These are phyloP conservation scores for Stegodyphus mimosarum DNA, from an alignment of 1,140 invertebrate species.

Conservation along the genomic window DNA sequence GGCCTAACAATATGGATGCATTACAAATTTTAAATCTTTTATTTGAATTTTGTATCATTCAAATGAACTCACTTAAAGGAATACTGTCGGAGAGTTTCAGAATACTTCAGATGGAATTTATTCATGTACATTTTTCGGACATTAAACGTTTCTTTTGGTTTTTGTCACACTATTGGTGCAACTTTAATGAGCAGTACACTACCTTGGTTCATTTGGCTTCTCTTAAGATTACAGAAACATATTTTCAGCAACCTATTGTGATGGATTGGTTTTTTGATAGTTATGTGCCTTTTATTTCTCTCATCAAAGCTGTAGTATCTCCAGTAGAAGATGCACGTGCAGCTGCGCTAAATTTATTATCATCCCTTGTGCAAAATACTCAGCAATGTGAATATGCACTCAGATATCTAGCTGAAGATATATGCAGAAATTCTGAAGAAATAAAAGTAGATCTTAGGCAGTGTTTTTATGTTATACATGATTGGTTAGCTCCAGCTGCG, in stretches of 20 bases:
- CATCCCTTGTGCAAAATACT: not conserved
- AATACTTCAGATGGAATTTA: not conserved
- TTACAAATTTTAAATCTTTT: not conserved
- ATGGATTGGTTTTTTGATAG: conserved; percentile 38
- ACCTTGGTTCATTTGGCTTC: not conserved
- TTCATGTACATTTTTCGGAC: not conserved
- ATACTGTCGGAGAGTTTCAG: not conserved
- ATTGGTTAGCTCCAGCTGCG: conserved; percentile 8
- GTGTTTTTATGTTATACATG: not conserved
- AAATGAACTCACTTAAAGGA: not conserved
- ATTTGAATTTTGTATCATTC: conserved; percentile 30
- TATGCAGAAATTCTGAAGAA: conserved; percentile 24
- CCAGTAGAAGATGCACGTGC: not conserved
- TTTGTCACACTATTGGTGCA: conserved; percentile 24
- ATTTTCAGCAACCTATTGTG: not conserved
- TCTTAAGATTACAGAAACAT: too few species aligned
- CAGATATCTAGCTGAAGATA: not conserved
- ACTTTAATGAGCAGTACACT: not conserved
- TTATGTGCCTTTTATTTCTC: conserved; percentile 1
- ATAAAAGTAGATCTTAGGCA: conserved; percentile 27
- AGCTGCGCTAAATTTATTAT: conserved; percentile 1
- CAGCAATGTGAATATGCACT: not conserved
- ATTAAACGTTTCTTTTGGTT: conserved; percentile 6
- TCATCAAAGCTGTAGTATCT: not conserved
- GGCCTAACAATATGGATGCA: not conserved